Percentiles rank a stretch among this genome's conserved stretches.
phyloP scores from a whole-genome alignment of 2,797 vertebrate genomes.

The Falco peregrinus region DNA sequence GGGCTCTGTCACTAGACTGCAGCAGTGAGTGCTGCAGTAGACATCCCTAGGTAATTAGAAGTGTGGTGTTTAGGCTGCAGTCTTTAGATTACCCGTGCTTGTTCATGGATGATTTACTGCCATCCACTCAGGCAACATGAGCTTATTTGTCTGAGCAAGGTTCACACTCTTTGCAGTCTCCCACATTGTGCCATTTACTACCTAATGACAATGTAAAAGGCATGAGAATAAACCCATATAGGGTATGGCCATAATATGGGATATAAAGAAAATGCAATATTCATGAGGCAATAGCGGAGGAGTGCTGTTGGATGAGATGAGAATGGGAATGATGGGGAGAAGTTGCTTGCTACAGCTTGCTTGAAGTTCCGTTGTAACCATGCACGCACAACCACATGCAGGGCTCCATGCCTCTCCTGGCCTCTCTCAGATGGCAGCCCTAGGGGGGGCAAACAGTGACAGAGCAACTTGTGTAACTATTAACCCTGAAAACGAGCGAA shows the following conservation, averaged over 20 bases:
- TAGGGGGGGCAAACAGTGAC: not conserved
- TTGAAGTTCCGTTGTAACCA: not conserved
- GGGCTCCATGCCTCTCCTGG: not conserved
- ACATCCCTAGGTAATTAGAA: not conserved
- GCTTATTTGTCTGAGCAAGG: not conserved
- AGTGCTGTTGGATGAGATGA: not conserved
- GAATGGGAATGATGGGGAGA: not conserved
- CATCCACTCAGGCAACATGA: not conserved
- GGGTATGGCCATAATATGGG: not conserved
- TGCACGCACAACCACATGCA: rapidly evolving
- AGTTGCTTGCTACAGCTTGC: not conserved
- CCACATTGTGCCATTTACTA: not conserved
- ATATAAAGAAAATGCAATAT: not conserved
- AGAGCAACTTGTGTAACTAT: not conserved
- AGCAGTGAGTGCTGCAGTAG: not conserved
- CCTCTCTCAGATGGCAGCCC: not conserved
- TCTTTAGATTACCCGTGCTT: not conserved
- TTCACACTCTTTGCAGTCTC: not conserved
- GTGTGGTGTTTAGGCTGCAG: not conserved
- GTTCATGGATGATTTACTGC: not conserved
- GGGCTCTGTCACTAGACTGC: not conserved
- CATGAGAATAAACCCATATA: not conserved
- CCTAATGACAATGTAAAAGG: not conserved
- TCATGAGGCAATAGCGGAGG: not conserved
- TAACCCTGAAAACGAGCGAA: not conserved